Conservation (phyloP, 2,797 vertebrate species). For the Botia kubotai region DNA sequence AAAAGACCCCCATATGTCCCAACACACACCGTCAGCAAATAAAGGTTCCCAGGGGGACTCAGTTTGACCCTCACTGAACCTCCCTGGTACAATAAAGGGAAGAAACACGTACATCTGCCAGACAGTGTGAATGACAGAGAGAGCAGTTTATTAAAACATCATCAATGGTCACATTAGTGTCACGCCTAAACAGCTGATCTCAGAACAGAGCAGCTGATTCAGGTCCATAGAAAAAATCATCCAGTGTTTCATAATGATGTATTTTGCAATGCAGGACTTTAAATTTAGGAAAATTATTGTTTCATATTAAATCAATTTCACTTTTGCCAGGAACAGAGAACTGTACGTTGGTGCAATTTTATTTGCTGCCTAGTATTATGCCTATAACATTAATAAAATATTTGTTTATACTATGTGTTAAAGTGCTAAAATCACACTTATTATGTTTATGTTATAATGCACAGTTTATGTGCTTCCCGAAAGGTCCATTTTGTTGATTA, state of each 20-base stretch:
- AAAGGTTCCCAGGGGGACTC: slow-evolving; percentile 80
- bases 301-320: background rate
- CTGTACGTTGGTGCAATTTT: background rate
- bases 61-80: slow-evolving; percentile 79
- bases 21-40: slow-evolving; percentile 77
- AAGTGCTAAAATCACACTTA: too few species aligned
- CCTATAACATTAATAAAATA: too few species aligned
- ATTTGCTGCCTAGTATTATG: background rate
- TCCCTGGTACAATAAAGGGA: slow-evolving; percentile 77
- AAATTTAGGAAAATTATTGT: background rate
- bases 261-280: slow-evolving; percentile 6
- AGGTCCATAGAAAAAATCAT: background rate
- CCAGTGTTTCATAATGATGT: slow-evolving; percentile 20
- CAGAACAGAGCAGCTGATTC: slow-evolving; percentile 20
- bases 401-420: too few species aligned
- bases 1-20: slow-evolving; percentile 83
- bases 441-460: too few species aligned
- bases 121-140: slow-evolving; percentile 75
- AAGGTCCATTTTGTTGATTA: too few species aligned
- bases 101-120: slow-evolving; percentile 83
- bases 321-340: background rate
- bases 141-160: slow-evolving; percentile 82
- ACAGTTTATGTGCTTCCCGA: too few species aligned
- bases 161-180: slow-evolving; percentile 76
- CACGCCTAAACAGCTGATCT: slow-evolving; percentile 60